Evolutionary conservation across 2,113 vertebrate species (phyloP).

Genomic region (Cathartes aura): DNA sequence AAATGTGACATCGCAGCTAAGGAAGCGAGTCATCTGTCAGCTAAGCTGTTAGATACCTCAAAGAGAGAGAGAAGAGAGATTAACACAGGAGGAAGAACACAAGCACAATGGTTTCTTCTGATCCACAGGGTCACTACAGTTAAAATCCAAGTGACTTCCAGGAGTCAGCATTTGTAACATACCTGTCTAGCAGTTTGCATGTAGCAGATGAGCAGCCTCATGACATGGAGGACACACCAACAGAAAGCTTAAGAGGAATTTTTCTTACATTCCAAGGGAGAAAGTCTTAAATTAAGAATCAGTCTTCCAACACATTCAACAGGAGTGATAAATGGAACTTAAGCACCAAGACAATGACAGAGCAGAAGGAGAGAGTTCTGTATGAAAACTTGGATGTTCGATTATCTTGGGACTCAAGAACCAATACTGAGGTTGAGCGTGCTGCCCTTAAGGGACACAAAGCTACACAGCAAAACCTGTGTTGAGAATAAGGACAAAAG

Average conservation of each 20-base stretch:
- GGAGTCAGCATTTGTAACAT: not conserved
- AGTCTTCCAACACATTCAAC: not conserved
- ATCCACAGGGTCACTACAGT: not conserved
- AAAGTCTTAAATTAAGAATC: not conserved
- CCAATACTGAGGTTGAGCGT: not conserved
- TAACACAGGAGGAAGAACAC: not conserved
- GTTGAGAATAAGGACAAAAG: not conserved
- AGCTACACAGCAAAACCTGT: not conserved
- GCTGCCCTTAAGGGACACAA: not conserved
- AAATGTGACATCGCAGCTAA: not conserved
- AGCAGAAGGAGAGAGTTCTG: not conserved
- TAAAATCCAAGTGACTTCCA: not conserved
- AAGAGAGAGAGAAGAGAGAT: not conserved
- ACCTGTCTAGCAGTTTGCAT: not conserved
- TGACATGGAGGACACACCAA: not conserved
- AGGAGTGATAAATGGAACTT: not conserved
- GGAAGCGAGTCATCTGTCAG: not conserved
- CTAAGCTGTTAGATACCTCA: not conserved
- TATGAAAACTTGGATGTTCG: not conserved
- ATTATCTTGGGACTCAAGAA: not conserved
- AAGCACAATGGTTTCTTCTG: not conserved
- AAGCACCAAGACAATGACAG: not conserved
- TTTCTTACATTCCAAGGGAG: not conserved
- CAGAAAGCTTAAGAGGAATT: not conserved
- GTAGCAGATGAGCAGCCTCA: not conserved